Conservation (phyloP, 2,113 vertebrate genomes). For the Trochalopteron elliotii region DNA sequence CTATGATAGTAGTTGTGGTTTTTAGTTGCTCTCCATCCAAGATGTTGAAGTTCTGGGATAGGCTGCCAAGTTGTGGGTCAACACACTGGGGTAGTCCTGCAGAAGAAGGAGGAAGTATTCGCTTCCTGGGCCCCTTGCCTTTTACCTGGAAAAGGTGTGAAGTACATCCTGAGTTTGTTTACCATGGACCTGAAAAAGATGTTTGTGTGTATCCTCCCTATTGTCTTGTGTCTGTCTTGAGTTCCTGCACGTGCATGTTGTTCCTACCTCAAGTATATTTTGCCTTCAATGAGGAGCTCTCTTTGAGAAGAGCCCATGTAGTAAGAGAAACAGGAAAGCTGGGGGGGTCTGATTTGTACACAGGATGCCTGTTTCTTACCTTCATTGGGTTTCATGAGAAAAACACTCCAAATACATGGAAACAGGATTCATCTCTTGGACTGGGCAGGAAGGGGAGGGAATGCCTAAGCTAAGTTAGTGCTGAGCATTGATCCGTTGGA, state of each 20-base stretch:
- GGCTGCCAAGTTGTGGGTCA: background rate
- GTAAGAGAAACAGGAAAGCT: background rate
- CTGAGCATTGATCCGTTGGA: background rate
- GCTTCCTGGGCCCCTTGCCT: background rate
- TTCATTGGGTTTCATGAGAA: background rate
- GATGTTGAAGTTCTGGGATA: background rate
- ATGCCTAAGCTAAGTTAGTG: background rate
- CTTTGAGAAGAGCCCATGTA: background rate
- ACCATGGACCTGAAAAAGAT: background rate
- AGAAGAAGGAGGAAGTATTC: background rate
- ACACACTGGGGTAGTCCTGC: background rate
- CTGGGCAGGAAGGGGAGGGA: background rate
- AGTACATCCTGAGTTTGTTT: slow-evolving; percentile 18
- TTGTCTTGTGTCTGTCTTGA: background rate
- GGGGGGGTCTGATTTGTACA: background rate
- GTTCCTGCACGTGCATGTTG: accelerated
- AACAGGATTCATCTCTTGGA: background rate
- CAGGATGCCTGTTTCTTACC: background rate
- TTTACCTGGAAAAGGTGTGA: background rate
- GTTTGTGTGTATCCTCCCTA: background rate
- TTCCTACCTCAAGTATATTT: background rate
- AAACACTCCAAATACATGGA: background rate
- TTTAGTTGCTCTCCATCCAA: background rate
- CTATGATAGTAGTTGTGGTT: background rate
- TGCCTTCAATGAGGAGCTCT: background rate